Percentiles rank a stretch among this genome's conserved stretches.
Conservation (phyloP, 2,888 invertebrate species). For the Drosophila trichaetosa region DNA sequence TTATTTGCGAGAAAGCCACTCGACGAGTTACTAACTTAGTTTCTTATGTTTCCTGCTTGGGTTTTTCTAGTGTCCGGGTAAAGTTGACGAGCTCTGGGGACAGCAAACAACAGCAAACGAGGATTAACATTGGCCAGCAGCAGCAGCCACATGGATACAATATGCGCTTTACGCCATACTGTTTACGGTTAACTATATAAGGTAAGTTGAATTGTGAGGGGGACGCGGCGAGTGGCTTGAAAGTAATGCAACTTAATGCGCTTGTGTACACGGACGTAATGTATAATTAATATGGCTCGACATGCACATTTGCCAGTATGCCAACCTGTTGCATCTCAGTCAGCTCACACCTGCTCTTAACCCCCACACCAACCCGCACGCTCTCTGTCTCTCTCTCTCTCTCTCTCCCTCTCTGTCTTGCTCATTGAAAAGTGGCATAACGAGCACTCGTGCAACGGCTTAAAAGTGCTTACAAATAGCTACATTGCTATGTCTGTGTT, state of each 20-base stretch:
- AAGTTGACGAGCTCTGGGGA: conserved; percentile 57
- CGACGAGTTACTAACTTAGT: conserved; percentile 74
- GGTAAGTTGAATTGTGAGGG: conserved; percentile 43
- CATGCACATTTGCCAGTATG: conserved; percentile 67
- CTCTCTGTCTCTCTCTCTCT: background rate
- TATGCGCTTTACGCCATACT: conserved; percentile 2
- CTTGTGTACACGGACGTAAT: conserved; percentile 72
- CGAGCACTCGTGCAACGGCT: conserved; percentile 77
- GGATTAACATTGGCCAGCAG: conserved; percentile 38
- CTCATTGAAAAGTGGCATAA: conserved; percentile 79
- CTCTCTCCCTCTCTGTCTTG: background rate
- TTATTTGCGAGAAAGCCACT: conserved; percentile 67
- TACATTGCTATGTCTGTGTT: conserved; percentile 69
- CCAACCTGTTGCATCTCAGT: conserved; percentile 66
- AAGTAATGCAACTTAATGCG: conserved; percentile 79
- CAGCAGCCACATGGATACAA: conserved; percentile 12
- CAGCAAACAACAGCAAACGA: conserved; percentile 33
- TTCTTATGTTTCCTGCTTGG: conserved; percentile 62
- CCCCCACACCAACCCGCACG: conserved; percentile 1
- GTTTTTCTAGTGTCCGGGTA: conserved; percentile 38
- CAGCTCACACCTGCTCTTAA: conserved; percentile 12
- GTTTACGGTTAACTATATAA: conserved; percentile 12
- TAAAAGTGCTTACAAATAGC: conserved; percentile 81
- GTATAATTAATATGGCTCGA: conserved; percentile 77
- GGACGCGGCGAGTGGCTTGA: conserved; percentile 20